Evolutionary conservation across 2,113 vertebrate genomes (phyloP).

Genomic region (Bostrychus sinensis): DNA sequence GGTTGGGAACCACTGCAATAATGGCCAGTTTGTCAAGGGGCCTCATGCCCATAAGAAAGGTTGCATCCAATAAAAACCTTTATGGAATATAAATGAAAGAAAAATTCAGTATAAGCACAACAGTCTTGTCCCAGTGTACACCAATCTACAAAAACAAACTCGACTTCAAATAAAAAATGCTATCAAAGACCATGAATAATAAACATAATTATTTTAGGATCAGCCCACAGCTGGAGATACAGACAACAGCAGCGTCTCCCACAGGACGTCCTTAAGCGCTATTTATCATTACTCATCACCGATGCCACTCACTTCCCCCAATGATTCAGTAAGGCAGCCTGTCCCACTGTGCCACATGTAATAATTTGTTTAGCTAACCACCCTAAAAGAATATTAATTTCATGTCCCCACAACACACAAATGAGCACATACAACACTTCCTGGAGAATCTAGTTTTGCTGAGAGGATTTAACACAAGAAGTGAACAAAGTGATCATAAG

Average conservation of each 20-base stretch:
- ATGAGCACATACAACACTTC: slow-evolving; percentile 23
- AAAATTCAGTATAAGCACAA: neutral
- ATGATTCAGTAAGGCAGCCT: slow-evolving; percentile 52
- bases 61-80: no score
- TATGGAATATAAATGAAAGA: no score
- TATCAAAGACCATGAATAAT: neutral
- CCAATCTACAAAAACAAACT: neutral
- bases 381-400: slow-evolving; percentile 62
- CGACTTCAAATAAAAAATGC: neutral
- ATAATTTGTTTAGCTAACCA: slow-evolving; percentile 60
- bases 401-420: slow-evolving; percentile 23
- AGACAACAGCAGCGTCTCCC: slow-evolving; percentile 35
- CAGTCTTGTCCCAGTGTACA: no score
- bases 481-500: slow-evolving; percentile 28
- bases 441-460: slow-evolving; percentile 27
- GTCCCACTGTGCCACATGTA: slow-evolving; percentile 41
- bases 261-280: slow-evolving; percentile 26
- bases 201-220: neutral
- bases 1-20: no score
- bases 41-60: no score
- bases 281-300: slow-evolving; percentile 46
- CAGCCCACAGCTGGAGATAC: slow-evolving; percentile 7
- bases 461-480: slow-evolving; percentile 34
- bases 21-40: no score
- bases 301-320: slow-evolving; percentile 24